Conservation (phyloP, 2,888 invertebrate genomes). For the Trichacis sp. region DNA sequence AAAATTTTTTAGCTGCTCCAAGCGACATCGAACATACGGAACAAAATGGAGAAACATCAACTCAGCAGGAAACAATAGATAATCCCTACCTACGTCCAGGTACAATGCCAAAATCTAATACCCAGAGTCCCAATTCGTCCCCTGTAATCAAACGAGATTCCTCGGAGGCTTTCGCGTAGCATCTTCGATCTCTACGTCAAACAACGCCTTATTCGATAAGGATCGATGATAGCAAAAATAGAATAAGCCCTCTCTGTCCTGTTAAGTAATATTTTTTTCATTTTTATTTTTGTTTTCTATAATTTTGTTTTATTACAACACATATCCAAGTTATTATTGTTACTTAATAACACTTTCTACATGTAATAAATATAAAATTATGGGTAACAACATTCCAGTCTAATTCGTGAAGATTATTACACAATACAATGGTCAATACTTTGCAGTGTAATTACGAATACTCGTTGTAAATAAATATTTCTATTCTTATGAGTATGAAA, state of each 20-base stretch:
- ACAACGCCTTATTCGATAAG: conserved; percentile 20
- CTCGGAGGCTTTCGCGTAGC: conserved; percentile 1
- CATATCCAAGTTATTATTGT: conserved; percentile 35
- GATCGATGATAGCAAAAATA: conserved; percentile 29
- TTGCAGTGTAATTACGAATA: conserved; percentile 25
- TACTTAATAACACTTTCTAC: conserved; percentile 30
- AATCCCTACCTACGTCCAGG: conserved; percentile 67
- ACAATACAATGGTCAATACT: conserved; percentile 34
- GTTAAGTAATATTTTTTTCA: conserved; percentile 34
- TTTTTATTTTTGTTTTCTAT: conserved; percentile 25
- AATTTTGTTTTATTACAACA: conserved; percentile 22
- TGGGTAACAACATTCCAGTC: conserved; percentile 51
- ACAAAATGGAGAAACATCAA: conserved; percentile 59
- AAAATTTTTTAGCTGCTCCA: conserved; percentile 49
- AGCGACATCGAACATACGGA: conserved; percentile 50
- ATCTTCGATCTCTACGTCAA: conserved; percentile 1
- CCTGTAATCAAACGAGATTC: not conserved
- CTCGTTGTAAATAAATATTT: conserved; percentile 34
- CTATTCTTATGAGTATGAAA: conserved; percentile 19
- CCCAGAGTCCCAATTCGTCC: not conserved
- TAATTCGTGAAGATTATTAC: conserved; percentile 42
- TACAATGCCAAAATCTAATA: conserved; percentile 66
- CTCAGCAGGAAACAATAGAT: conserved; percentile 64
- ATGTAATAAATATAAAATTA: conserved; percentile 51
- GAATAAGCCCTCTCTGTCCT: conserved; percentile 35